Conservation (phyloP, 2,888 invertebrate genomes). For the Galerucella nymphaeae region DNA sequence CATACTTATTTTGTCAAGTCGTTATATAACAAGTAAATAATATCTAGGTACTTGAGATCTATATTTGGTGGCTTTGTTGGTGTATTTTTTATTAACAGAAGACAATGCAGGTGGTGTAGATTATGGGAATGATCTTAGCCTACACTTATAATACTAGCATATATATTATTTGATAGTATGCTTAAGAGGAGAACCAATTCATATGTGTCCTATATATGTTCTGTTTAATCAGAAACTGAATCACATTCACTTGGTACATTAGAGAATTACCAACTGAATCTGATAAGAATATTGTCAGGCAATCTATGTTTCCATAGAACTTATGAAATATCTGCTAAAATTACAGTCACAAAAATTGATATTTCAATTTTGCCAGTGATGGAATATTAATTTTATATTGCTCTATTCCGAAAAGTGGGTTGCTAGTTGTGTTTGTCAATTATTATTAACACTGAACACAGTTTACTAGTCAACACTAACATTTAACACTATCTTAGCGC, state of each 20-base stretch:
- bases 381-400: too few relatives aligned
- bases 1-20: neutral
- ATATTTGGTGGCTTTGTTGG: neutral
- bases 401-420: too few relatives aligned
- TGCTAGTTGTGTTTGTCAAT: too few relatives aligned
- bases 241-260: neutral
- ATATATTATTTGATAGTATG: neutral
- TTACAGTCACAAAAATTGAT: neutral
- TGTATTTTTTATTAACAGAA: neutral
- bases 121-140: neutral
- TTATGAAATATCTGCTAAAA: neutral
- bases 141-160: neutral
- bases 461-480: too few relatives aligned
- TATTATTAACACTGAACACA: too few relatives aligned
- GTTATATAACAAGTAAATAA: neutral
- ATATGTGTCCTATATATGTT: neutral
- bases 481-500: too few relatives aligned
- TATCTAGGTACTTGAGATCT: slow-evolving; percentile 1
- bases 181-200: neutral
- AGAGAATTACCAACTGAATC: neutral
- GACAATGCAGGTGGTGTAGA: neutral
- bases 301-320: neutral
- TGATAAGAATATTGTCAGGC: neutral
- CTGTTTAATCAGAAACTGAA: neutral
- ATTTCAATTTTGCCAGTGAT: neutral